A percentile compares a stretch with the other conserved stretches of the same genome.
These are phyloP conservation scores for Esox masquinongy DNA, from an alignment of 2,797 vertebrate species.

Conservation along the genomic window DNA sequence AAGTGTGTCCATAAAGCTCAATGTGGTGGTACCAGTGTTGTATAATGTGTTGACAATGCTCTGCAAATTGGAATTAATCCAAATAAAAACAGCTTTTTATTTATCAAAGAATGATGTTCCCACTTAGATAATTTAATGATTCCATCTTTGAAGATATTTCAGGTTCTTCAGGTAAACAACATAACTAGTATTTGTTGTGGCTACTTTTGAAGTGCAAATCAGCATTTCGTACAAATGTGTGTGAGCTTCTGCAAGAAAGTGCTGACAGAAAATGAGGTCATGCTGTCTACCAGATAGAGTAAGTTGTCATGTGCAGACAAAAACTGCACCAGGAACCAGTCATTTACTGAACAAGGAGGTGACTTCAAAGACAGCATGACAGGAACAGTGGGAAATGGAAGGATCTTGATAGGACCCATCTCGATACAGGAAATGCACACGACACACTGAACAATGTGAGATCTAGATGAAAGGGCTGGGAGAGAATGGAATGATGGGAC, in stretches of 20 bases:
- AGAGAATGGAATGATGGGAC: conserved; percentile 17
- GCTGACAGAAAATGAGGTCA: conserved; percentile 18
- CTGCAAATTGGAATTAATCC: conserved; percentile 8
- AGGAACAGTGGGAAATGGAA: not conserved
- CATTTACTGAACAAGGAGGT: not conserved
- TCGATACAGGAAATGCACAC: conserved; percentile 18
- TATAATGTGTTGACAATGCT: not conserved
- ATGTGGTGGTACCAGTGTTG: not conserved
- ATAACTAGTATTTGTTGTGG: not conserved
- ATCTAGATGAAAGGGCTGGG: conserved; percentile 8
- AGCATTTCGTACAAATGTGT: conserved; percentile 21
- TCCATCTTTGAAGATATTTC: conserved; percentile 38
- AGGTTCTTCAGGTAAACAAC: conserved; percentile 28
- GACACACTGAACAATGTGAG: conserved; percentile 7
- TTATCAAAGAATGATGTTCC: not conserved
- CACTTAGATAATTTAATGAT: conserved; percentile 35
- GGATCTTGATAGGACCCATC: not conserved
- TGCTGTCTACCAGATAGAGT: conserved; percentile 5
- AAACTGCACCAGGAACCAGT: too few species aligned
- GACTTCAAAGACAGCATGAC: not conserved
- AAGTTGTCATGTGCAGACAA: not conserved
- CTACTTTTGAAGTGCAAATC: conserved; percentile 58
- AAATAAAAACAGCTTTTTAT: not conserved
- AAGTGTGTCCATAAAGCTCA: conserved; percentile 1
- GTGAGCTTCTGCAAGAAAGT: conserved; percentile 10